phyloP scores from a whole-genome alignment of 2,888 invertebrate species.

The Sinopyrophorus schimmeli region DNA sequence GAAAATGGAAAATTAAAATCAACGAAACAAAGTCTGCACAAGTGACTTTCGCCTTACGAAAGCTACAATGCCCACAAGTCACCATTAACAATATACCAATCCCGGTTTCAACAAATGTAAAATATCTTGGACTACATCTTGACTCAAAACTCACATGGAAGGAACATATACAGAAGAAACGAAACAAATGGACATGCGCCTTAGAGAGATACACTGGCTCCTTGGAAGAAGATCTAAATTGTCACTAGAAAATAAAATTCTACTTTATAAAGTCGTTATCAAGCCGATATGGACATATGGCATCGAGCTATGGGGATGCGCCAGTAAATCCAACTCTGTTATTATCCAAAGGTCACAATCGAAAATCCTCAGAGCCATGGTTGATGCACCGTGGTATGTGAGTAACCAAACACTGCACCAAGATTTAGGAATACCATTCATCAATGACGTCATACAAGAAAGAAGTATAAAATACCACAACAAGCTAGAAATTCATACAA shows the following conservation, averaged over 20 bases:
- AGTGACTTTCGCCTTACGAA: no score
- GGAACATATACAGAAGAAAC: conserved; percentile 1
- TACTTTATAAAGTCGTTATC: conserved; percentile 1
- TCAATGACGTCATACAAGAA: conserved; percentile 4
- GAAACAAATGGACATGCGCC: conserved; percentile 3
- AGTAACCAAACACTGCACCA: conserved; percentile 3
- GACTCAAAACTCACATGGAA: no score
- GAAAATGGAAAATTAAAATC: no score
- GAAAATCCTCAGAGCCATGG: conserved; percentile 1
- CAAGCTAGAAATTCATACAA: conserved; percentile 1
- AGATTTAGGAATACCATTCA: conserved; percentile 5
- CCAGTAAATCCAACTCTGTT: background rate
- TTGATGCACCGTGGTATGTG: conserved; percentile 2
- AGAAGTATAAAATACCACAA: conserved; percentile 6
- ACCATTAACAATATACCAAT: no score
- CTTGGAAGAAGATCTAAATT: conserved; percentile 6
- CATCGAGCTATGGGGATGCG: conserved; percentile 6
- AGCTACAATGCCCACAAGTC: no score
- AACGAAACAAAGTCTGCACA: no score
- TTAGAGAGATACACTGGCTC: conserved; percentile 6
- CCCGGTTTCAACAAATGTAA: no score
- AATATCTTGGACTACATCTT: conserved; percentile 5
- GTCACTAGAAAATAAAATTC: conserved; percentile 4
- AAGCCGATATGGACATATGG: conserved; percentile 2
- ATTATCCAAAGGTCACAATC: conserved; percentile 1